Percentiles rank a stretch among this genome's conserved stretches.
These are phyloP conservation scores for Eumerus sabulonum DNA, from an alignment of 2,888 invertebrate species.

Conservation along the genomic window DNA sequence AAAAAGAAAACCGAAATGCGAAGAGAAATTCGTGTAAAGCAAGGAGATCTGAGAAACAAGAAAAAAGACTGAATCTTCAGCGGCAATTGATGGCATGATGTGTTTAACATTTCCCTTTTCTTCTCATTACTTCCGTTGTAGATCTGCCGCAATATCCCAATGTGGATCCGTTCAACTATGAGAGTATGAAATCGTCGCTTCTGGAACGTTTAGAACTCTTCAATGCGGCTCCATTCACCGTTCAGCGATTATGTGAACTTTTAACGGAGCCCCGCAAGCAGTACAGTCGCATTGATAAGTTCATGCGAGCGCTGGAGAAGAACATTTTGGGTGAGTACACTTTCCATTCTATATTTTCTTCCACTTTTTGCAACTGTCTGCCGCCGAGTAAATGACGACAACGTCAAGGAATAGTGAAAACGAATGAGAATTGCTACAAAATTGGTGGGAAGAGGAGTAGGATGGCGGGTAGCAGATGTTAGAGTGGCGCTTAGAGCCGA, in stretches of 20 bases:
- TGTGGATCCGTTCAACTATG: constrained; percentile 93
- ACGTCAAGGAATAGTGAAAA: constrained; percentile 5
- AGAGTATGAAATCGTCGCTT: constrained; percentile 90
- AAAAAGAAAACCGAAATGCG: constrained; percentile 4
- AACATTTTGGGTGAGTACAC: constrained; percentile 83
- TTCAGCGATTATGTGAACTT: constrained; percentile 96
- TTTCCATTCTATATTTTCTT: constrained; percentile 33
- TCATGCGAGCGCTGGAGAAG: constrained; percentile 97
- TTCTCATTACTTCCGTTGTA: constrained; percentile 71
- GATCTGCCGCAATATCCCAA: constrained; percentile 94
- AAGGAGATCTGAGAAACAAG: not conserved
- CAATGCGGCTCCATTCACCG: constrained; percentile 95
- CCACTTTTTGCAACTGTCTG: not conserved
- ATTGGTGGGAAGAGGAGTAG: constrained; percentile 44
- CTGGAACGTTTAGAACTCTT: constrained; percentile 91
- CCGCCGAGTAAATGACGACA: constrained; percentile 9
- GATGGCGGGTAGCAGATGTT: constrained; percentile 26
- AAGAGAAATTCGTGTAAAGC: constrained; percentile 6
- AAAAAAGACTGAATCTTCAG: not conserved
- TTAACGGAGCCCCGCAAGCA: constrained; percentile 94
- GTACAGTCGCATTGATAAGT: constrained; percentile 97
- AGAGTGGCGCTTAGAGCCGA: constrained; percentile 18
- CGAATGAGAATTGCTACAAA: too few relatives aligned
- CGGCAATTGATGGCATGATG: constrained; percentile 3
- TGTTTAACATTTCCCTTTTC: constrained; percentile 13